Conservation (phyloP, 2,888 invertebrate genomes). For the Trissonchulus sp. region DNA sequence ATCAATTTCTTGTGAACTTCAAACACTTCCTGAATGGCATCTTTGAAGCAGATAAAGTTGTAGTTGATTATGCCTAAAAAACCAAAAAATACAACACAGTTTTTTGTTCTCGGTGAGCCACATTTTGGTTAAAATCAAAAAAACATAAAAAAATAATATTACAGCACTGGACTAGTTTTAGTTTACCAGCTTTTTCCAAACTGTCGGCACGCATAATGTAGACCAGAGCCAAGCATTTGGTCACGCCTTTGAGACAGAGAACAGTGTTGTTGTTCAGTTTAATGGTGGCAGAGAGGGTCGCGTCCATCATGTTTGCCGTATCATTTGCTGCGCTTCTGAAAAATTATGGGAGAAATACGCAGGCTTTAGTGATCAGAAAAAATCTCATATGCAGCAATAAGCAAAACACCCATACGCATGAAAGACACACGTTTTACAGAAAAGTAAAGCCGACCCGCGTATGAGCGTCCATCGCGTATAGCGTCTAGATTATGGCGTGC, state of each 20-base stretch:
- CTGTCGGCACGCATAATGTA: conserved; percentile 95
- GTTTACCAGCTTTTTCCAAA: conserved; percentile 94
- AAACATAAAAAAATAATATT: conserved; percentile 24
- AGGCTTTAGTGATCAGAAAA: neutral
- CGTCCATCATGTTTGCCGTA: conserved; percentile 63
- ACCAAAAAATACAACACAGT: conserved; percentile 32
- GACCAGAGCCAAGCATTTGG: conserved; percentile 83
- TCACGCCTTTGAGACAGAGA: conserved; percentile 90
- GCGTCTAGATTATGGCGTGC: too few species aligned
- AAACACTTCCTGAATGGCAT: conserved; percentile 92
- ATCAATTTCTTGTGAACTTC: conserved; percentile 56
- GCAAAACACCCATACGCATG: too few species aligned
- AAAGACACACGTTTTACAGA: too few species aligned
- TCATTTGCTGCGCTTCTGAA: neutral
- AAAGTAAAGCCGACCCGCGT: too few species aligned
- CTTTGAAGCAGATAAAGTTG: conserved; percentile 92
- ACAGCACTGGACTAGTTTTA: too few species aligned
- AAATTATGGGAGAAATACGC: neutral
- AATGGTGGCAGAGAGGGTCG: conserved; percentile 86
- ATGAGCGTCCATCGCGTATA: too few species aligned
- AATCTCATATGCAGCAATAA: too few species aligned
- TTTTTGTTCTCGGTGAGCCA: too few species aligned
- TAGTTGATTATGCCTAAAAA: conserved; percentile 88
- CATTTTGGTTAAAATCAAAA: conserved; percentile 30
- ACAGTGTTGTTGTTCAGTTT: conserved; percentile 94